Percentiles rank a stretch among this genome's conserved stretches.
Conservation (phyloP, 2,888 invertebrate genomes). For the Diachrysia chrysitis region DNA sequence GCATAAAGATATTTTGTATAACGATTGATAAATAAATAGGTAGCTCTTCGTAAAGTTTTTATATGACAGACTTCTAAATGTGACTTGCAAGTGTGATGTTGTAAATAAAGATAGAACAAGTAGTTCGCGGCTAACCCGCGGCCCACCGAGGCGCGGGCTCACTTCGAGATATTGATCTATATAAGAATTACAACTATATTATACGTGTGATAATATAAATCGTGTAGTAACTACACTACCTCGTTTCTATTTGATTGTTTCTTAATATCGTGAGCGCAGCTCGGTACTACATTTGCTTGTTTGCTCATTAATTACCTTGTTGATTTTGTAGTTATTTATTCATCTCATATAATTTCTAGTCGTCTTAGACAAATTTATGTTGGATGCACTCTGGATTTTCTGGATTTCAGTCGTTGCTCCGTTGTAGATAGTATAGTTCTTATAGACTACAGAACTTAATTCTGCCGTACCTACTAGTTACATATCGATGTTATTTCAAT, state of each 20-base stretch:
- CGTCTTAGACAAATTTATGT: slow-evolving; percentile 75
- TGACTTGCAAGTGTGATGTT: slow-evolving; percentile 88
- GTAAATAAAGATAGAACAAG: slow-evolving; percentile 76
- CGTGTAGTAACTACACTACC: slow-evolving; percentile 88
- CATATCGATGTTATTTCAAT: slow-evolving; percentile 74
- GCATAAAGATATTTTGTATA: slow-evolving; percentile 87
- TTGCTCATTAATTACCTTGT: slow-evolving; percentile 81
- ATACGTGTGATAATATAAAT: slow-evolving; percentile 81
- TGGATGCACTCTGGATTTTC: slow-evolving; percentile 62
- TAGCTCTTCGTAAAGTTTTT: slow-evolving; percentile 85
- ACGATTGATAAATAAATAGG: slow-evolving; percentile 81
- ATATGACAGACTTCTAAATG: slow-evolving; percentile 86
- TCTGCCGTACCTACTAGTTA: slow-evolving; percentile 79
- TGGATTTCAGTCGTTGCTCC: slow-evolving; percentile 64
- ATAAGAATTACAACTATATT: slow-evolving; percentile 66
- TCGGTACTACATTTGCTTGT: slow-evolving; percentile 78
- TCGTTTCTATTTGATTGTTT: slow-evolving; percentile 78
- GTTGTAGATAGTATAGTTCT: slow-evolving; percentile 65
- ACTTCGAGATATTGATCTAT: slow-evolving; percentile 67
- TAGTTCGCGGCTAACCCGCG: slow-evolving; percentile 69
- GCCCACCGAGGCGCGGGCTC: slow-evolving; percentile 65
- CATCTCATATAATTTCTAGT: slow-evolving; percentile 76
- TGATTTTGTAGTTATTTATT: slow-evolving; percentile 71
- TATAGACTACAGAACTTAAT: slow-evolving; percentile 70
- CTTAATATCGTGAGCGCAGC: slow-evolving; percentile 81